Conservation (phyloP, 2,888 invertebrate species). For the Dryadula phaetusa region DNA sequence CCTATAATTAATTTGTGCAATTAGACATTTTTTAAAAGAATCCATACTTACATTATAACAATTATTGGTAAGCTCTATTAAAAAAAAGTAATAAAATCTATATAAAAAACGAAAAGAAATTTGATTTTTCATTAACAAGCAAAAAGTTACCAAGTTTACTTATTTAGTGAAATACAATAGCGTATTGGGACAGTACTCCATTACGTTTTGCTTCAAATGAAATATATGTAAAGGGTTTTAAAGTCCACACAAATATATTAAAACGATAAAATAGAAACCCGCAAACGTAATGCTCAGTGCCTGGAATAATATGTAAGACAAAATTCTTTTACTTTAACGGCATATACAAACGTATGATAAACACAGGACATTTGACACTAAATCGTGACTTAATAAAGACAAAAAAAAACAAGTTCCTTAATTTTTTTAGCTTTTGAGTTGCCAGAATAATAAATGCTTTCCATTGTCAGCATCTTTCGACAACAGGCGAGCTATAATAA, state of each 20-base stretch:
- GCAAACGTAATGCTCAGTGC: background rate
- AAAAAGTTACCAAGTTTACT: too few species aligned
- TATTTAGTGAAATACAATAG: background rate
- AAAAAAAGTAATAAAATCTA: too few species aligned
- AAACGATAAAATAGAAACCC: background rate
- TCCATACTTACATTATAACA: too few species aligned
- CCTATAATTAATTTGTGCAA: too few species aligned
- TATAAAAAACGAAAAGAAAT: too few species aligned
- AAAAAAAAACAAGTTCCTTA: background rate
- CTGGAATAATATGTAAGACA: background rate
- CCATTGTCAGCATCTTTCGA: slow-evolving; percentile 24
- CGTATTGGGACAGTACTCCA: background rate
- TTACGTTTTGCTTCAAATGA: background rate
- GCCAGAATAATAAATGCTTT: slow-evolving; percentile 4
- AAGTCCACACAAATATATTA: background rate
- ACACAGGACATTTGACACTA: too few species aligned
- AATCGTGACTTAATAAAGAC: background rate
- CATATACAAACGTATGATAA: too few species aligned
- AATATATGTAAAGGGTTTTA: background rate
- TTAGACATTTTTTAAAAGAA: too few species aligned
- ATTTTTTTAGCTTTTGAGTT: background rate
- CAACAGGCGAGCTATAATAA: slow-evolving; percentile 23
- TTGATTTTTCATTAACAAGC: too few species aligned
- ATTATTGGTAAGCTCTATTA: too few species aligned
- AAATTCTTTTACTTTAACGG: too few species aligned